Conservation (phyloP, 2,888 invertebrate genomes). For the Phaedon cochleariae region DNA sequence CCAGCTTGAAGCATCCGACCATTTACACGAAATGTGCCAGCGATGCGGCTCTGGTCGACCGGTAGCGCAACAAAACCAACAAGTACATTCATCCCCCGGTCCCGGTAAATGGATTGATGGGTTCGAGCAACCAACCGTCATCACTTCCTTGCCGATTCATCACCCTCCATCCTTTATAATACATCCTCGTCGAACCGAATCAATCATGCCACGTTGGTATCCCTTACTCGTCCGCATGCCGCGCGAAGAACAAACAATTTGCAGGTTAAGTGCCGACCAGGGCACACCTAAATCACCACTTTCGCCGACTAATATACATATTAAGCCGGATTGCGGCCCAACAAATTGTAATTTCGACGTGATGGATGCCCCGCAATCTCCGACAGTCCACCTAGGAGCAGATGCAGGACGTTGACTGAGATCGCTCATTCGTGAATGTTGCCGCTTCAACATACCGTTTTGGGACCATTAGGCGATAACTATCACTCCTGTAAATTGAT, state of each 20-base stretch:
- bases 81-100: too few relatives aligned
- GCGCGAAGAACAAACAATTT: conserved; percentile 39
- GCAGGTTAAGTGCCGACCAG: conserved; percentile 41
- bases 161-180: too few relatives aligned
- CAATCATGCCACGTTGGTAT: not conserved
- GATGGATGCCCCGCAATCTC: conserved; percentile 40
- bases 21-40: too few relatives aligned
- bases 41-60: too few relatives aligned
- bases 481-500: not conserved
- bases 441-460: not conserved
- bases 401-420: conserved; percentile 34
- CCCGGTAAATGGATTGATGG: too few relatives aligned
- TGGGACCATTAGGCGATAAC: not conserved
- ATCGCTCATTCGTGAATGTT: conserved; percentile 31
- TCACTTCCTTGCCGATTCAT: too few relatives aligned
- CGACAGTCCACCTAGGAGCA: conserved; percentile 36
- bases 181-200: not conserved
- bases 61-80: too few relatives aligned
- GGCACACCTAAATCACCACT: conserved; percentile 41
- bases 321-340: conserved; percentile 36
- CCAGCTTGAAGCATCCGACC: too few relatives aligned
- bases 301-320: conserved; percentile 39
- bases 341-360: conserved; percentile 36
- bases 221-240: not conserved
- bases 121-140: too few relatives aligned